phyloP scores from a whole-genome alignment of 2,113 vertebrate genomes.

The Campylomormyrus tamandua region DNA sequence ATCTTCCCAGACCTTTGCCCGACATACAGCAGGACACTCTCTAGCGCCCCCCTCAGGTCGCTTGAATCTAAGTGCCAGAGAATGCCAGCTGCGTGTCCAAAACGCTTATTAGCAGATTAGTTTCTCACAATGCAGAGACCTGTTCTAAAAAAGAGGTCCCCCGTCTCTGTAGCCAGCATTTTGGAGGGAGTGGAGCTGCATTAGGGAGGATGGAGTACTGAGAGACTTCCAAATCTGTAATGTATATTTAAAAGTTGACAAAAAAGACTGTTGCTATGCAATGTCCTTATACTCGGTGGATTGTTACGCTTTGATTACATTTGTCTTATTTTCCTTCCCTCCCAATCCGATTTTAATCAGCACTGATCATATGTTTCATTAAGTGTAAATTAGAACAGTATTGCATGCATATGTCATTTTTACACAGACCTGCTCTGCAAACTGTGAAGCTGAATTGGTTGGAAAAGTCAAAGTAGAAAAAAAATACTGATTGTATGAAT shows the following conservation, averaged over 20 bases:
- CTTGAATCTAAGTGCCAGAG: constrained; percentile 6
- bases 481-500: neutral
- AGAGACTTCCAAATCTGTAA: neutral
- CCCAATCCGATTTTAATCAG: neutral
- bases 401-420: constrained; percentile 3
- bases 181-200: neutral
- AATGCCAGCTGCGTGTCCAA: neutral
- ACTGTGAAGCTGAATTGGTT: constrained; percentile 15
- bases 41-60: neutral
- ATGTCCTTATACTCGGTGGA: neutral
- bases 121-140: neutral
- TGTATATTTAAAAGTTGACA: neutral
- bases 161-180: neutral
- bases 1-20: neutral
- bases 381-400: neutral
- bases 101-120: neutral
- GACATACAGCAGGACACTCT: neutral
- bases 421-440: constrained; percentile 6
- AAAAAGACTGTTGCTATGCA: constrained; percentile 16
- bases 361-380: neutral
- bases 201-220: neutral
- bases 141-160: neutral
- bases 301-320: neutral
- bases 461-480: neutral
- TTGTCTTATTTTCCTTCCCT: neutral